Evolutionary conservation across 2,888 invertebrate genomes (phyloP).

Genomic region (Craniophora ligustri): DNA sequence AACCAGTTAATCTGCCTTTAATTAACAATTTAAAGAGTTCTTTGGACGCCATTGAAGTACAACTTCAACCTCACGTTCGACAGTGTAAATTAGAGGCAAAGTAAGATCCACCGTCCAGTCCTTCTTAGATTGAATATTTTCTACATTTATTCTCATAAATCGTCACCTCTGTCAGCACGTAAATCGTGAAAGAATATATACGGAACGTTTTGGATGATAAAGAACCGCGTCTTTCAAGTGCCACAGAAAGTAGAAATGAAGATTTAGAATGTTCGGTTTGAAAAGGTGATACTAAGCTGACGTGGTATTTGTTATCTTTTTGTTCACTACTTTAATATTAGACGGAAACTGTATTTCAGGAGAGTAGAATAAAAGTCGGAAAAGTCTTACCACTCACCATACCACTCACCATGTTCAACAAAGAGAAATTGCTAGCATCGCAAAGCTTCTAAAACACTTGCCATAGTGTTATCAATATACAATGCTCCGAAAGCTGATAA

Average conservation of each 20-base stretch:
- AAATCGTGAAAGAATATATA: conserved; percentile 51
- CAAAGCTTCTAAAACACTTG: neutral
- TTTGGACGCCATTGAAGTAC: neutral
- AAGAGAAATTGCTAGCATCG: neutral
- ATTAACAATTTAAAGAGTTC: too few species aligned
- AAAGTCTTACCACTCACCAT: too few species aligned
- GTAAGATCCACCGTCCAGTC: conserved; percentile 7
- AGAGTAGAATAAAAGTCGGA: too few species aligned
- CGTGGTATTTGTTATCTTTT: conserved; percentile 17
- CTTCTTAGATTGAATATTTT: conserved; percentile 41
- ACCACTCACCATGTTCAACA: neutral
- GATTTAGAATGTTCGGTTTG: conserved; percentile 31
- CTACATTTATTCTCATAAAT: conserved; percentile 47
- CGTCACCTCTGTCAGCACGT: conserved; percentile 48
- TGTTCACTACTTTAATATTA: conserved; percentile 7
- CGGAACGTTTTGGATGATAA: conserved; percentile 47
- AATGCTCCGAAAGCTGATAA: too few species aligned
- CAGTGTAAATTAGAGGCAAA: neutral
- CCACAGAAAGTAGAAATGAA: conserved; percentile 30
- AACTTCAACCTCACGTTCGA: neutral
- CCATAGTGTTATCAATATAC: too few species aligned
- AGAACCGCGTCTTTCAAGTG: conserved; percentile 36
- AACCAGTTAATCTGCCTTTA: too few species aligned
- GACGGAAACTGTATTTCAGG: conserved; percentile 13
- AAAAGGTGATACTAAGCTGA: conserved; percentile 28